Evolutionary conservation across 2,888 invertebrate species (phyloP), one percentile per base, ranked within the genome.

Genomic region (Cordilura impudica): DNA sequence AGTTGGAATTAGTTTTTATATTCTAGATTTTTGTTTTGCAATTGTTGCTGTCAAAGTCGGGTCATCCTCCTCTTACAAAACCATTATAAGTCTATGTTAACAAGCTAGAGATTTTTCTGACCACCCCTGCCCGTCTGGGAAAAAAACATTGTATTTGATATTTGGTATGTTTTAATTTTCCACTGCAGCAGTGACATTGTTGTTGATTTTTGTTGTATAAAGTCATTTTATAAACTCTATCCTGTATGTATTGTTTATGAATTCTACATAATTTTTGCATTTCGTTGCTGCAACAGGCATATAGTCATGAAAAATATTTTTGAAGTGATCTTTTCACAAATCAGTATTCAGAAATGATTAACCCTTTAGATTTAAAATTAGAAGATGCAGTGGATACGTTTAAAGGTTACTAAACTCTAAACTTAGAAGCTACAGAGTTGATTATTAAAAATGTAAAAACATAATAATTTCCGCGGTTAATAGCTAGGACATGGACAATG

Each of bases 1-100:
- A 76, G 76, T 77, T 73, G 63, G 26, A 76, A 80, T 80, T 76
- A 70, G 81, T 81, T 80, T 80, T 79, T 80, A 71, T 76, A 53
- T 73, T 67, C 51, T 45, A 31, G 49, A 35, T 19, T 58, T 39
- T 63, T 66, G 54, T 72, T 61, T 21, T 65, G 21, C 58, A 53
- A 67, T 66, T 61, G 75, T 47, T 54, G 58, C 35, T 19, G 29
- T 39, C 54, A 26, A 60, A 60, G 65, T 45, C 53, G 53, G 69
- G 63, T 69, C 73, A 78, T 69, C 69, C 67, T 69, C 63, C 73
- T 67, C 61, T 72, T 35, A 56, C 45, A n/a, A 43, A 69, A n/a
- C 23, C 7, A 23, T 43, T 23, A 35, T 29, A 31, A 60, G 71
- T 72, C 19, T 72, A 54, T 56, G 26, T n/a, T 53, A 35, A 67